Evolutionary conservation across 2,113 vertebrate species (phyloP), one percentile per base, ranked within the genome.

Genomic region (Sitta europaea): DNA sequence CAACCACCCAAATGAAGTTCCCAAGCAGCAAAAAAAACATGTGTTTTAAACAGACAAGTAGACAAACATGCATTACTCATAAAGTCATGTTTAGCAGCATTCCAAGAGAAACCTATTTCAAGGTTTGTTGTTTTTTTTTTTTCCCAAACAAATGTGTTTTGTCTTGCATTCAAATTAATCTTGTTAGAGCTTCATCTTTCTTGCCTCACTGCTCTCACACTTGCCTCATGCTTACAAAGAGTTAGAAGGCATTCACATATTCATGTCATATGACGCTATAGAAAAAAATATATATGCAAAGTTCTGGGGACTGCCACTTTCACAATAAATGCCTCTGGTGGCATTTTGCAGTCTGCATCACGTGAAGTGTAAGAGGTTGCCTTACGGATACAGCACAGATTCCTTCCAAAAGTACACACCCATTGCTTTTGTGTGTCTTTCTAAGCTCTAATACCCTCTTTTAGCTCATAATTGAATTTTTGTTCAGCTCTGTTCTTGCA

Each of bases 71-170:
- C 43, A 81, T 82, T 92, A 75, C 89, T 82, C 84, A 93, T 68
- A 78, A 94, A 75, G 78, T 93, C 90, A 93, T 92, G 95, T 90
- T 92, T 82, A 94, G 93, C 93, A 95, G 76, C 95, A 97, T 96
- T 95, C 90, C 90, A 86, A 87, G n/a, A 91, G 93, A 91, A 96
- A 93, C 35, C 43, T 57, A 67, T 80, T 94, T 94, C 88, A 65
- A 78, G 68, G 47, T 51, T 50, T 10, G 5, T 42, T 42, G 66
- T 57, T 63, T 79, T 78, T 61, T 53, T 8, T 63, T 51, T 35
- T 27, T 78, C 55, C 27, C 5, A 59, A 86, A 87, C 67, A 92
- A 91, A 84, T 94, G 76, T 31, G 75, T 95, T 96, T 96, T 95
- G 90, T 94, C 93, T 90, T 92, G 63, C 92, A 94, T 93, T 84